Evolutionary conservation across 2,888 invertebrate species (phyloP), one percentile per base, ranked within the genome.

Genomic region (Drosophila mercatorum): DNA sequence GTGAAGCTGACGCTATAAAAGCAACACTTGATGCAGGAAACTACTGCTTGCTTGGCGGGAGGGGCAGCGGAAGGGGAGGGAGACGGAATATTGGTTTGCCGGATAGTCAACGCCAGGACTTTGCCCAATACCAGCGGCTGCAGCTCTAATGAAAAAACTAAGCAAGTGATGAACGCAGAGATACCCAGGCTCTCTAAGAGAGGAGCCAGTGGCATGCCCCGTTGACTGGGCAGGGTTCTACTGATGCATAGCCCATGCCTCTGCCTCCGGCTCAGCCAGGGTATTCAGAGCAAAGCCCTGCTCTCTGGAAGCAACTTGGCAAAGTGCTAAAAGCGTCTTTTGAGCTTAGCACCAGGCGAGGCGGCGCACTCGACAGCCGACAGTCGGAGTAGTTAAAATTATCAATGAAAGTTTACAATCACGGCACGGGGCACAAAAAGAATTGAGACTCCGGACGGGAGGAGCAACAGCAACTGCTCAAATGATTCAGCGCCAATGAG

Each of bases 371-470:
- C 34, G 41, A 36, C 34, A 43, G 22, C 47, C 36, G 59, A 56
- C 56, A 58, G 57, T 66, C 64, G 63, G 69, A 87, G 81, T 84
- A 84, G 89, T 84, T 83, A 81, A 89, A 83, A 89, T 83, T 89
- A 83, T 83, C 83, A 89, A 83, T 87, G 88, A 84, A 83, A 83
- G 78, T 83, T 83, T 83, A 87, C 88, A 83, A 83, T 83, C 88
- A 83, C 75, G 59, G 59, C 69, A 65, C 58, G 52, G 46, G 58
- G 43, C 55, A 47, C 31, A 56, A 71, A 62, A 75, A 59, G 55
- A 52, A 66, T 51, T 49, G 49, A 49, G 73, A 47, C 55, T 74
- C 41, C 11, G 56, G 62, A 34, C 11, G 36, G 51, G 51, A 12
- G 36, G 11, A 10, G n/a, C 40, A 22, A 6, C 34, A 22, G n/a